These are phyloP conservation scores for Procambarus virginalis DNA, from an alignment of 1,140 invertebrate species.

Conservation along the genomic window DNA sequence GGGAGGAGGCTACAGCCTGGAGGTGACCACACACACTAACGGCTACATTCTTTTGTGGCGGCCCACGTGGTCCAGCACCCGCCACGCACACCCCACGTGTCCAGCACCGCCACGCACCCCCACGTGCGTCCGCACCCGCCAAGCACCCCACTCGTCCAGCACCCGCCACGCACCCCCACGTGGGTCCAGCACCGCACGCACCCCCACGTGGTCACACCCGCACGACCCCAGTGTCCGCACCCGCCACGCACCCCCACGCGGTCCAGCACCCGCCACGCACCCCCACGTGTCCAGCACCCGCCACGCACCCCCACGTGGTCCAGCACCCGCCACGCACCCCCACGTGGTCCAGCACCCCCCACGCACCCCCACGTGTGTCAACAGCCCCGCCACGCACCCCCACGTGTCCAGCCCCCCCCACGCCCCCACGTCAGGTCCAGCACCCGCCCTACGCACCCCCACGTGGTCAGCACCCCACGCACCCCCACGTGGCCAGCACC, in stretches of 20 bases:
- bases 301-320: background rate
- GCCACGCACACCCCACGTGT: background rate
- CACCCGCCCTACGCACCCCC: background rate
- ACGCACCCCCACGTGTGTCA: too few species aligned
- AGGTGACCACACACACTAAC: background rate
- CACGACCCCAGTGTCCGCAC: too few species aligned
- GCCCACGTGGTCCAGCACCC: background rate
- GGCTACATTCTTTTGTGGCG: background rate
- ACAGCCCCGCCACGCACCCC: background rate
- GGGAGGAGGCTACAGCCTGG: background rate
- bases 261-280: background rate
- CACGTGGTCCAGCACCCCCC: too few species aligned
- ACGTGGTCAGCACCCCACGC: background rate
- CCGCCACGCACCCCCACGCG: background rate
- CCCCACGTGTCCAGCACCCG: too few species aligned
- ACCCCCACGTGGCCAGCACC: too few species aligned
- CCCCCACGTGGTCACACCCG: too few species aligned
- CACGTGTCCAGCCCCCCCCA: background rate
- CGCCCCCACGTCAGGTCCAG: too few species aligned
- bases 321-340: background rate
- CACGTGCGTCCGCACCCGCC: background rate
- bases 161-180: background rate
- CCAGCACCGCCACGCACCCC: background rate
- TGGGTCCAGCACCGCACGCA: background rate
- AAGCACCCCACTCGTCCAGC: background rate